Conservation (phyloP, 2,888 invertebrate species). For the Augiades crinisus region DNA sequence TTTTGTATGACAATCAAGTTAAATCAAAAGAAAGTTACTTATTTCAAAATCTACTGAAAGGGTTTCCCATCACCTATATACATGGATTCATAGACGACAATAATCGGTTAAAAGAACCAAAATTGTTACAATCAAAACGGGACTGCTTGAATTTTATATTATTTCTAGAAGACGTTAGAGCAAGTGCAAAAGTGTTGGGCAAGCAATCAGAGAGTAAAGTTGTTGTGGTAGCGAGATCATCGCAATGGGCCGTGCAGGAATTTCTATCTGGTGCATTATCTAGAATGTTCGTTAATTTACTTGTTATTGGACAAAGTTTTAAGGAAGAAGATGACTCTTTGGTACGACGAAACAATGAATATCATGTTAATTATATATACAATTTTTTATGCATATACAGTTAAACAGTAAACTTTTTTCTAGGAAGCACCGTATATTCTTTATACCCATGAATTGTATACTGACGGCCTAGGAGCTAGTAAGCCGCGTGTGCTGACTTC, state of each 20-base stretch:
- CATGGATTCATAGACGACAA: conserved; percentile 83
- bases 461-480: conserved; percentile 88
- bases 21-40: conserved; percentile 79
- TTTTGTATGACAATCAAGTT: conserved; percentile 84
- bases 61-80: conserved; percentile 79
- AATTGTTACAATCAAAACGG: conserved; percentile 57
- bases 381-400: no score
- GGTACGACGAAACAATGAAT: conserved; percentile 58
- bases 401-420: no score
- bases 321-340: conserved; percentile 68
- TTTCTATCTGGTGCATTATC: conserved; percentile 83
- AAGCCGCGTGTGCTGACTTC: conserved; percentile 85
- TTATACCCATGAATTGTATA: conserved; percentile 87
- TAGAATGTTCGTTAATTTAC: conserved; percentile 85
- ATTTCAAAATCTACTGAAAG: conserved; percentile 80
- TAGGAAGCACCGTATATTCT: conserved; percentile 87
- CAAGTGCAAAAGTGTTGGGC: conserved; percentile 80
- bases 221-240: conserved; percentile 85
- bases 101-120: conserved; percentile 66
- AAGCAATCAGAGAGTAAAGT: conserved; percentile 84
- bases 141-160: conserved; percentile 85
- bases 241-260: conserved; percentile 88
- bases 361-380: no score
- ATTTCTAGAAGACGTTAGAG: conserved; percentile 84
- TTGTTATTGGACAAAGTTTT: conserved; percentile 85